Evolutionary conservation across 2,888 invertebrate species (phyloP).

Genomic region (Stenotaenia linearis): DNA sequence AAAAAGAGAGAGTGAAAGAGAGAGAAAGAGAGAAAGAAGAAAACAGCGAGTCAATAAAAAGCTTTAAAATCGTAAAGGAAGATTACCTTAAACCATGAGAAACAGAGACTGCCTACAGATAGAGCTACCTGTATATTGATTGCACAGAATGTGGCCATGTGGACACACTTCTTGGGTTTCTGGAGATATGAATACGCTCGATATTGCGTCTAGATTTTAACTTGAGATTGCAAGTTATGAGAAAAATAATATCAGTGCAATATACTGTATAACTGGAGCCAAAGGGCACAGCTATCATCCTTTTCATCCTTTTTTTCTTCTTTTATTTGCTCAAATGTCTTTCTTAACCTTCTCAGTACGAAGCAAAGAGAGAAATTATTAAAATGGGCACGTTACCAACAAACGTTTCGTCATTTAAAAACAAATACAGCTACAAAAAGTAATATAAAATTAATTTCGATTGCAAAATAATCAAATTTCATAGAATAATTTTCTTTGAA

Average conservation of each 20-base stretch:
- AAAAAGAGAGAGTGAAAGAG: too few relatives aligned
- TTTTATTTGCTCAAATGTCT: neutral
- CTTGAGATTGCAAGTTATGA: conserved; percentile 11
- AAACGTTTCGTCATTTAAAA: neutral
- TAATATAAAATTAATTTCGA: too few relatives aligned
- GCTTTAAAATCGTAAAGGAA: conserved; percentile 20
- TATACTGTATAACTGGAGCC: neutral
- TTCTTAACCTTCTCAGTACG: neutral
- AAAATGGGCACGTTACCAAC: neutral
- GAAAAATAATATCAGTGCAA: neutral
- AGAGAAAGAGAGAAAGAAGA: neutral
- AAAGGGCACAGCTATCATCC: neutral
- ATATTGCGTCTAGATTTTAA: conserved; percentile 10
- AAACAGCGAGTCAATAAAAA: conserved; percentile 12
- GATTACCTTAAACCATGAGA: conserved; percentile 26
- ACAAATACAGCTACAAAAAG: too few relatives aligned
- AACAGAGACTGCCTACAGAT: conserved; percentile 7
- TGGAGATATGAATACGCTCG: neutral
- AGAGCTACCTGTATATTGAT: conserved; percentile 24
- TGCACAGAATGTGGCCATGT: conserved; percentile 13
- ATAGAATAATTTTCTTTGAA: too few relatives aligned
- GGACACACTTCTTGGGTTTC: neutral
- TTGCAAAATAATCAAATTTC: neutral
- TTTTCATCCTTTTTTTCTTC: neutral
- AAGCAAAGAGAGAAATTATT: neutral